Percentiles rank a stretch among this genome's conserved stretches.
Conservation (phyloP, 2,888 invertebrate species). For the Palloptera scutellata region DNA sequence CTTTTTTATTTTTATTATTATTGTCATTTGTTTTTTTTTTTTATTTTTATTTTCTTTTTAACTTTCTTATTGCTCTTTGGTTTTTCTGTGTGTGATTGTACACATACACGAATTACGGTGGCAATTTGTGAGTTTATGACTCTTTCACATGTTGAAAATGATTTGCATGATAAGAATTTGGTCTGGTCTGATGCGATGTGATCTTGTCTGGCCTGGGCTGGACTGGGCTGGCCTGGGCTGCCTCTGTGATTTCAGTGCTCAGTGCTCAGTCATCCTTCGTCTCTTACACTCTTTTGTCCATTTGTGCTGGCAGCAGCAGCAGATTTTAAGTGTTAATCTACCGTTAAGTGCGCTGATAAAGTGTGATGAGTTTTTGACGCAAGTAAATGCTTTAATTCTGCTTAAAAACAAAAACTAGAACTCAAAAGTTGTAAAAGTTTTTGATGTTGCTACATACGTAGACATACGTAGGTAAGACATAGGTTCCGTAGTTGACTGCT, state of each 20-base stretch:
- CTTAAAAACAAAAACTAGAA: constrained; percentile 2
- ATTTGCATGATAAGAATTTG: constrained; percentile 20
- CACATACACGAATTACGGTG: constrained; percentile 29
- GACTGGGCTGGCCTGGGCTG: background rate
- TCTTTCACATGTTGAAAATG: constrained; percentile 20
- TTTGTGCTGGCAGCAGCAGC: background rate
- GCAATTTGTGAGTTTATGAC: constrained; percentile 31
- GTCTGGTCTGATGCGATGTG: constrained; percentile 1
- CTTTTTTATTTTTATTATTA: too few species aligned
- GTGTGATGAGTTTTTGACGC: background rate
- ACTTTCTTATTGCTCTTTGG: too few species aligned
- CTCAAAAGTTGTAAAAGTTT: too few species aligned
- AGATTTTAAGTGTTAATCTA: constrained; percentile 22
- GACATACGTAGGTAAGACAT: background rate
- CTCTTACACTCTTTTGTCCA: background rate
- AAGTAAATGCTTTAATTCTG: constrained; percentile 16
- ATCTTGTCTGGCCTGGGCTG: background rate
- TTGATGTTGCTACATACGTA: too few species aligned
- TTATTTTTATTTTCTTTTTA: too few species aligned
- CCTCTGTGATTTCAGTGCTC: background rate
- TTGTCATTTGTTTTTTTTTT: too few species aligned
- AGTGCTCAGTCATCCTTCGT: too few species aligned
- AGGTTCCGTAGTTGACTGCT: background rate
- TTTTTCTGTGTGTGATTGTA: too few species aligned
- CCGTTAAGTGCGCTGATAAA: constrained; percentile 26